Base-by-base conservation (phyloP, 2,797 vertebrate genomes). In the Tokudaia muenninki region DNA sequence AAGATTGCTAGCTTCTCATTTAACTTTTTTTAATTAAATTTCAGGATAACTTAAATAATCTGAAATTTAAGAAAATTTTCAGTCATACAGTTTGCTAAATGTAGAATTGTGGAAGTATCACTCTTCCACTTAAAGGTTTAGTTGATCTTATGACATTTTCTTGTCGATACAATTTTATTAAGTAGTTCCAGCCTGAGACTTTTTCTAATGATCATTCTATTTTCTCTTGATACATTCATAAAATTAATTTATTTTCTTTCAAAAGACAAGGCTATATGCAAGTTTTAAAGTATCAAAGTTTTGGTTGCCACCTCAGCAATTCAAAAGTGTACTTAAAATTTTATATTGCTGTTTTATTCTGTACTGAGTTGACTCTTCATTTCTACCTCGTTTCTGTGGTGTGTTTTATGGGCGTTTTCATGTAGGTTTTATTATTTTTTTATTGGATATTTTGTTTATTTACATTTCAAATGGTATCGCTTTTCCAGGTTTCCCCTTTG, bases 21-120 rank as follows among this genome's bases (percentile, higher is more conserved):
- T 90, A 72, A 29, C 52, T 12, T 82, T 92, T 17, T 37, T 90
- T 29, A 31, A 95, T 34, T 67, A 17, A 67, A 7, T 80, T 94
- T 1, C 6, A 59, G 22, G 6, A 82, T 94, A 22, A 44, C 22
- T 59, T 94, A 37, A 96, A 55, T 88, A 88, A 87, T 55, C 19
- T 94, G 78, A 94, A 92, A 95, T n/a, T 90, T 82, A 96, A 80
- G 37, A 13, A 92, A 44, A 94, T 63, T 94, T 41, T 92, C 41
- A 86, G 63, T 22, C 89, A 74, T 12, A 91, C 61, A 92, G 79
- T 86, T 94, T 91, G 13, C 77, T 88, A 11, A 26, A 52, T 79
- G 24, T 87, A 63, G 12, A 74, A 87, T 80, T 70, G 65, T 61
- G 52, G 19, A 24, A 21, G 47, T 55, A 91, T 2, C 37, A 79